Conservation (phyloP, 2,113 vertebrate genomes). For the Taurulus bubalis region DNA sequence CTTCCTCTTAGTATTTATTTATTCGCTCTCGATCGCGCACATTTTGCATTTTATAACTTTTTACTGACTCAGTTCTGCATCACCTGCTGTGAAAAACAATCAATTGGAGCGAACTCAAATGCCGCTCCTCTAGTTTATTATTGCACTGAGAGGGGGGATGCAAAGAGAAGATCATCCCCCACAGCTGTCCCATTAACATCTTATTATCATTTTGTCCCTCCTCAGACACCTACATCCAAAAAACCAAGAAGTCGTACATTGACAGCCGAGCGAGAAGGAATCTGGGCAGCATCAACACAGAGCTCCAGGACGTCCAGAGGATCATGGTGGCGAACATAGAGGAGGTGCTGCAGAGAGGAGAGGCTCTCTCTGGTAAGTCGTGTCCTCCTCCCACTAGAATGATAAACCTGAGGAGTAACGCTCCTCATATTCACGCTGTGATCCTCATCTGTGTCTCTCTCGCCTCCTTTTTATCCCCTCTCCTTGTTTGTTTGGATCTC, state of each 20-base stretch:
- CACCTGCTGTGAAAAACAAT: neutral
- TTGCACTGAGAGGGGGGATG: neutral
- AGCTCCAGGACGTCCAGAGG: slow-evolving; percentile 97
- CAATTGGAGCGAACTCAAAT: neutral
- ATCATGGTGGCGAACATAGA: slow-evolving; percentile 99
- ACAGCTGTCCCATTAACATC: neutral
- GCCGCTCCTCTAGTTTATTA: neutral
- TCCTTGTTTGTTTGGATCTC: slow-evolving; percentile 55
- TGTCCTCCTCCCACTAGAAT: neutral
- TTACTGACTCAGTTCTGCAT: neutral
- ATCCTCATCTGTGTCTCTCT: neutral
- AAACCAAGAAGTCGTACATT: slow-evolving; percentile 99
- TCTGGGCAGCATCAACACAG: slow-evolving; percentile 97
- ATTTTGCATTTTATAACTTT: neutral
- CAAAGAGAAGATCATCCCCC: neutral
- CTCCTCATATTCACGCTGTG: neutral
- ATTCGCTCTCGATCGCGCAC: neutral
- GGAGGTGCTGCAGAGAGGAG: slow-evolving; percentile 96
- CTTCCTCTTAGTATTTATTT: neutral
- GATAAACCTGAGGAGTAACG: neutral
- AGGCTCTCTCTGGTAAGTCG: slow-evolving; percentile 92
- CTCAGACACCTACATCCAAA: slow-evolving; percentile 98
- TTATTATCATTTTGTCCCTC: slow-evolving; percentile 11
- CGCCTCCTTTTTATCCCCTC: neutral
- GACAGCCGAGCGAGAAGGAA: slow-evolving; percentile 96